These are phyloP conservation scores for Anomalospiza imberbis DNA, from an alignment of 2,797 vertebrate species.

Conservation along the genomic window DNA sequence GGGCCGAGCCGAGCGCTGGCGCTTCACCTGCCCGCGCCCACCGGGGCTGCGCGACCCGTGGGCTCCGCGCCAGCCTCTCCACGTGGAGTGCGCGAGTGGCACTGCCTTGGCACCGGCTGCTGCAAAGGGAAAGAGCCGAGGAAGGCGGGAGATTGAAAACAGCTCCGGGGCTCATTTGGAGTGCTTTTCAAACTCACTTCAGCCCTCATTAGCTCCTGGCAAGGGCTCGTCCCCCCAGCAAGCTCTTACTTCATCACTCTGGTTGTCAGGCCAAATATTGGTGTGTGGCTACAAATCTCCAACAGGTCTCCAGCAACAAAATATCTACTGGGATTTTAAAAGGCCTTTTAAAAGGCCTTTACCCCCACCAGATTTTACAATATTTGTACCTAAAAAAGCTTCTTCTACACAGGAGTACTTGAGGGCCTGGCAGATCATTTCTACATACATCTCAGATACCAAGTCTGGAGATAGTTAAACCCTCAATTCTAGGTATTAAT, in stretches of 20 bases:
- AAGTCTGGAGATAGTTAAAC: background rate
- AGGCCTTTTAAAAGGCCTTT: background rate
- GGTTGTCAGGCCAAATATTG: background rate
- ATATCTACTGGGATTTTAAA: background rate
- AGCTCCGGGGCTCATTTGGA: background rate
- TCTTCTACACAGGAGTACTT: background rate
- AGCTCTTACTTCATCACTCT: background rate
- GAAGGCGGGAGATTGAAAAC: background rate
- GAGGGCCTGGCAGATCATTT: background rate
- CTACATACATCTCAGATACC: background rate
- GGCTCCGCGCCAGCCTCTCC: background rate
- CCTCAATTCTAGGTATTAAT: background rate
- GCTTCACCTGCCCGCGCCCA: background rate
- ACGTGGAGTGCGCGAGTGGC: accelerated
- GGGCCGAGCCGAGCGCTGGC: background rate
- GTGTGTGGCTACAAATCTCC: background rate
- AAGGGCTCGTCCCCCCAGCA: background rate
- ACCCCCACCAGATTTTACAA: accelerated
- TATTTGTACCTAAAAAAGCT: background rate
- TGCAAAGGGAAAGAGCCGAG: background rate
- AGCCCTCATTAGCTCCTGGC: background rate
- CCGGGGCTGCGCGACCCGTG: background rate
- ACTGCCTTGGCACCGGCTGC: accelerated
- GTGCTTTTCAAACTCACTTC: background rate
- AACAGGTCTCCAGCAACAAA: background rate